Evolutionary conservation across 2,797 vertebrate species (phyloP).

Genomic region (Siniperca obscura): DNA sequence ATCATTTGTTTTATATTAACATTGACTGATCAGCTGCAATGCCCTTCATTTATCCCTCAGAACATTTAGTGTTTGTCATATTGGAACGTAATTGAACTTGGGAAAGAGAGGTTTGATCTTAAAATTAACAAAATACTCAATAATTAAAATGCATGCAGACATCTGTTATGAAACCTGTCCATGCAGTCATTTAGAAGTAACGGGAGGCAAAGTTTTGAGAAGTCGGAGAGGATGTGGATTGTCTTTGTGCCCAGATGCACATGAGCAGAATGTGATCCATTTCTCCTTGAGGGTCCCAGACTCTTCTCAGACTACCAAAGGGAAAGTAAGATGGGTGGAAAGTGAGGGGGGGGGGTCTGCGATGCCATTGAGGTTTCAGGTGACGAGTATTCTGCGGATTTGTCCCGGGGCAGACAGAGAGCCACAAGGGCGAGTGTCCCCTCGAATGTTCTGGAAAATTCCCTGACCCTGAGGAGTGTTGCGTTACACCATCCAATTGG

Average conservation of each 20-base stretch:
- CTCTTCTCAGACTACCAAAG: conserved; percentile 46
- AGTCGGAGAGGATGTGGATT: conserved; percentile 48
- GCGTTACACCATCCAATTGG: conserved; percentile 73
- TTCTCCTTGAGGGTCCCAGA: conserved; percentile 67
- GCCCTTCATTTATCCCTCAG: conserved; percentile 18
- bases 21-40: conserved; percentile 26
- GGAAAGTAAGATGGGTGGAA: conserved; percentile 17
- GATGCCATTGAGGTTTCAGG: conserved; percentile 65
- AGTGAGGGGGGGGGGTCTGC: conserved; percentile 34
- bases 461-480: conserved; percentile 74
- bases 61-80: conserved; percentile 14
- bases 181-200: conserved; percentile 18
- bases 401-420: conserved; percentile 67
- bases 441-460: conserved; percentile 71
- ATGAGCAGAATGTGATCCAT: conserved; percentile 64
- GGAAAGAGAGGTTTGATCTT: conserved; percentile 9
- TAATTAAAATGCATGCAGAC: conserved; percentile 34
- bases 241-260: conserved; percentile 46
- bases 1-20: conserved; percentile 13
- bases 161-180: conserved; percentile 30
- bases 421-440: conserved; percentile 68
- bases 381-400: conserved; percentile 71
- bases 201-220: conserved; percentile 33
- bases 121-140: conserved; percentile 27
- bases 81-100: background rate